These are phyloP conservation scores for Eurystomus glaucurus DNA, from an alignment of 2,797 vertebrate species.

Conservation along the genomic window DNA sequence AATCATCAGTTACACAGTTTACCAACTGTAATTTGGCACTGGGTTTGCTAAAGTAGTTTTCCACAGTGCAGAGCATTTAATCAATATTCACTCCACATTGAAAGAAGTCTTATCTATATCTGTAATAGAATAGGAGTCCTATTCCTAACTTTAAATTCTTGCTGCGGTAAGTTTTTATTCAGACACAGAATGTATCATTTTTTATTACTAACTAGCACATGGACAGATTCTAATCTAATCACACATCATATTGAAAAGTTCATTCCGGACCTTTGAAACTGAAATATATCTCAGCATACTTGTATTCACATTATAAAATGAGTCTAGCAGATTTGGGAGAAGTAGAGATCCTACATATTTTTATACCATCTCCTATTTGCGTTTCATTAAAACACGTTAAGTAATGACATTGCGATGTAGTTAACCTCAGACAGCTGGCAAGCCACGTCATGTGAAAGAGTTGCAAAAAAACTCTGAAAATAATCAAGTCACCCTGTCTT, in stretches of 20 bases:
- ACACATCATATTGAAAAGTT: slow-evolving; percentile 23
- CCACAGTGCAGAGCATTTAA: slow-evolving; percentile 34
- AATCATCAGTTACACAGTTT: slow-evolving; percentile 8
- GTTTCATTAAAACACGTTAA: slow-evolving; percentile 37
- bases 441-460: neutral
- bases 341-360: neutral
- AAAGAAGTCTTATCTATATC: slow-evolving; percentile 47
- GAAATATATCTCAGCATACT: slow-evolving; percentile 11
- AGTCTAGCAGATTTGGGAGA: neutral
- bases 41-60: slow-evolving; percentile 49
- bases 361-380: neutral
- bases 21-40: slow-evolving; percentile 24
- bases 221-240: slow-evolving; percentile 60
- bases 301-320: neutral
- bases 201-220: slow-evolving; percentile 53
- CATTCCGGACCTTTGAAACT: slow-evolving; percentile 23
- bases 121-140: slow-evolving; percentile 20
- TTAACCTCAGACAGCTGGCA: slow-evolving; percentile 44
- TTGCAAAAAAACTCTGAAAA: neutral
- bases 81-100: slow-evolving; percentile 48
- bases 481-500: slow-evolving; percentile 1
- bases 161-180: slow-evolving; percentile 34
- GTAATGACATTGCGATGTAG: neutral
- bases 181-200: slow-evolving; percentile 32
- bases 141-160: slow-evolving; percentile 42